Evolutionary conservation across 1,140 invertebrate species (phyloP).

Genomic region (Drosophila bipectinata): DNA sequence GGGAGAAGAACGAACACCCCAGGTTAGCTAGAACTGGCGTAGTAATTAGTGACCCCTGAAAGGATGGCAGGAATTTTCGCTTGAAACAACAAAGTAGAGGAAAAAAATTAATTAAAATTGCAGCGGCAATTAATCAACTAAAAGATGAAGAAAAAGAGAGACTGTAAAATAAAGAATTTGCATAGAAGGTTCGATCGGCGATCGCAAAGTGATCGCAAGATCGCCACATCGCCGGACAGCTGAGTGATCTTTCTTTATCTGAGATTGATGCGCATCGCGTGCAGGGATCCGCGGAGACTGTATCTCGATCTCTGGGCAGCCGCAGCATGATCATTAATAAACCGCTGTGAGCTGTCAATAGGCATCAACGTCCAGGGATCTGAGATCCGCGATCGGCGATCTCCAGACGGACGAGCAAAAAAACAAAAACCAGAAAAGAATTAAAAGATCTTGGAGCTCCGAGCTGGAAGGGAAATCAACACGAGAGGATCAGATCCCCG

Average conservation of each 20-base stretch:
- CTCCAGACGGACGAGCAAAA: neutral
- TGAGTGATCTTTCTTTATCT: slow-evolving; percentile 76
- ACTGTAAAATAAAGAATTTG: slow-evolving; percentile 35
- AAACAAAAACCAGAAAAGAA: neutral
- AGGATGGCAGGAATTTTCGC: slow-evolving; percentile 20
- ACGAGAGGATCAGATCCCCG: slow-evolving; percentile 37
- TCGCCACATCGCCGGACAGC: slow-evolving; percentile 54
- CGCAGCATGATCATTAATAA: slow-evolving; percentile 83
- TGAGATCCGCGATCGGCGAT: slow-evolving; percentile 33
- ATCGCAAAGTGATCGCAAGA: slow-evolving; percentile 40
- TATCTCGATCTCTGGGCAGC: slow-evolving; percentile 40
- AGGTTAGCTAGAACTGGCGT: slow-evolving; percentile 9
- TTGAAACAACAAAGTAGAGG: neutral
- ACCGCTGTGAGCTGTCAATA: slow-evolving; percentile 83
- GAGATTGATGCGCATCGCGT: slow-evolving; percentile 78
- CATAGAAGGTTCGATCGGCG: slow-evolving; percentile 31
- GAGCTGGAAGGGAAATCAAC: slow-evolving; percentile 33
- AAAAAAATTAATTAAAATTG: slow-evolving; percentile 55
- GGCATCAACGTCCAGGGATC: slow-evolving; percentile 72
- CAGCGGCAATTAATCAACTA: slow-evolving; percentile 51
- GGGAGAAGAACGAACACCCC: slow-evolving; percentile 1
- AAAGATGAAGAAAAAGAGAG: slow-evolving; percentile 11
- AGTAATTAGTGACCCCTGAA: slow-evolving; percentile 20
- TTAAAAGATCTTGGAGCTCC: slow-evolving; percentile 10
- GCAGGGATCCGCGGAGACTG: slow-evolving; percentile 33